phyloP scores from a whole-genome alignment of 2,113 vertebrate genomes.

The Furnarius figulus region DNA sequence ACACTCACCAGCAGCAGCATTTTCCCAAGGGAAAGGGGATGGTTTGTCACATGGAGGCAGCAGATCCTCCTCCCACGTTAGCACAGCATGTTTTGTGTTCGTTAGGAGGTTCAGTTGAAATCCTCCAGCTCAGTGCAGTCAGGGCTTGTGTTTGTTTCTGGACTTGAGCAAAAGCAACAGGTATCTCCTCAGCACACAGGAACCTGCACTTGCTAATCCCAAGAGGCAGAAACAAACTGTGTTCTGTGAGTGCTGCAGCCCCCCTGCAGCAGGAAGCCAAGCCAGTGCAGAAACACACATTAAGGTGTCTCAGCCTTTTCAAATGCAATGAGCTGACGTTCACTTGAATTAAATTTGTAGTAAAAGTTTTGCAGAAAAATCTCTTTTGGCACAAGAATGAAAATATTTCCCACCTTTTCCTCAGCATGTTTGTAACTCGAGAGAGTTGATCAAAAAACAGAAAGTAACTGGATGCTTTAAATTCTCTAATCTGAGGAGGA shows the following conservation, averaged over 20 bases:
- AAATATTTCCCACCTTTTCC: not conserved
- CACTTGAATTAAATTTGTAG: not conserved
- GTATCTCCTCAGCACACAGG: not conserved
- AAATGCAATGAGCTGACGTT: not conserved
- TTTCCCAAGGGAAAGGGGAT: rapidly evolving
- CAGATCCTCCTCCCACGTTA: rapidly evolving
- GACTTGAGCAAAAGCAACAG: not conserved
- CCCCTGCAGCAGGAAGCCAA: not conserved
- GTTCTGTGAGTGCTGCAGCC: rapidly evolving
- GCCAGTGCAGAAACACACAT: not conserved
- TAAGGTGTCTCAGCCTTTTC: not conserved
- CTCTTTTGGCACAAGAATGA: not conserved
- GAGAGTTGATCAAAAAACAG: not conserved
- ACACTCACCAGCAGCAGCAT: rapidly evolving
- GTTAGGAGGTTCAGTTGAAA: not conserved
- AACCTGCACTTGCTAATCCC: not conserved
- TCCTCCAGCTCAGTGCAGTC: rapidly evolving
- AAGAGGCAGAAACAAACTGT: not conserved
- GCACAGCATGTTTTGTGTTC: not conserved
- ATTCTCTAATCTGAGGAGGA: not conserved
- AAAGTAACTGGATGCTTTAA: not conserved
- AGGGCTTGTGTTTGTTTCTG: not conserved
- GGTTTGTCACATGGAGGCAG: not conserved
- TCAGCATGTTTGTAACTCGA: not conserved
- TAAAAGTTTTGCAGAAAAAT: not conserved